Conservation (phyloP, 2,113 vertebrate genomes). For the Oryzias melastigma region DNA sequence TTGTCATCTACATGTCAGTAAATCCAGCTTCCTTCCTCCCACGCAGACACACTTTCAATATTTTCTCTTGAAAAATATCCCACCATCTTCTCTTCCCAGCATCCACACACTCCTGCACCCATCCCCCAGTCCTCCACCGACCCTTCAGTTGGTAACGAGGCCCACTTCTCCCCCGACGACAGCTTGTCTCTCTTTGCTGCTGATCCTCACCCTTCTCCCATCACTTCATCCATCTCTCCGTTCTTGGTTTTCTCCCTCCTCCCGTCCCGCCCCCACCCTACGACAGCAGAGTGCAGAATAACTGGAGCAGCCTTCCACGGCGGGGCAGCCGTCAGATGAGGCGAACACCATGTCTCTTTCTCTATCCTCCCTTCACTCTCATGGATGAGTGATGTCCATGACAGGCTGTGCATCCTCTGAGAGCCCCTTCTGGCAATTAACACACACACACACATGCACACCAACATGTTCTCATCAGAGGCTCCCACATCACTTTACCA, state of each 20-base stretch:
- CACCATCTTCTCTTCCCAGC: conserved; percentile 24
- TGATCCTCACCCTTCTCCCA: conserved; percentile 45
- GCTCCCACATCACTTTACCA: conserved; percentile 71
- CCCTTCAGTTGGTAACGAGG: conserved; percentile 45
- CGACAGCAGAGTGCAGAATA: conserved; percentile 54
- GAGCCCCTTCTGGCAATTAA: conserved; percentile 60
- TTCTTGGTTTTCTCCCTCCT: not conserved
- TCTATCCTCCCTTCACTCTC: conserved; percentile 31
- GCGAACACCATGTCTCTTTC: conserved; percentile 12
- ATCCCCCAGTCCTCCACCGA: conserved; percentile 13
- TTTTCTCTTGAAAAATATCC: conserved; percentile 21
- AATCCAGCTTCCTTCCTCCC: conserved; percentile 43
- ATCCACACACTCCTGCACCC: conserved; percentile 12
- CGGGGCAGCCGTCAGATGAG: conserved; percentile 31
- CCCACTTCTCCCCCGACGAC: conserved; percentile 52
- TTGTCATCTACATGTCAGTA: conserved; percentile 57
- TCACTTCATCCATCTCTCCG: conserved; percentile 18
- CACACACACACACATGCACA: conserved; percentile 22
- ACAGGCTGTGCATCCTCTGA: conserved; percentile 56
- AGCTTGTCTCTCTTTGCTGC: conserved; percentile 45
- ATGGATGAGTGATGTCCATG: conserved; percentile 65
- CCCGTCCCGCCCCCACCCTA: not conserved
- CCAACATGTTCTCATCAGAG: conserved; percentile 43
- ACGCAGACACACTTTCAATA: conserved; percentile 22
- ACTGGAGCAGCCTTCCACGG: conserved; percentile 55